These are phyloP conservation scores for Urosaurus nigricauda DNA, from an alignment of 2,797 vertebrate species.

Conservation along the genomic window DNA sequence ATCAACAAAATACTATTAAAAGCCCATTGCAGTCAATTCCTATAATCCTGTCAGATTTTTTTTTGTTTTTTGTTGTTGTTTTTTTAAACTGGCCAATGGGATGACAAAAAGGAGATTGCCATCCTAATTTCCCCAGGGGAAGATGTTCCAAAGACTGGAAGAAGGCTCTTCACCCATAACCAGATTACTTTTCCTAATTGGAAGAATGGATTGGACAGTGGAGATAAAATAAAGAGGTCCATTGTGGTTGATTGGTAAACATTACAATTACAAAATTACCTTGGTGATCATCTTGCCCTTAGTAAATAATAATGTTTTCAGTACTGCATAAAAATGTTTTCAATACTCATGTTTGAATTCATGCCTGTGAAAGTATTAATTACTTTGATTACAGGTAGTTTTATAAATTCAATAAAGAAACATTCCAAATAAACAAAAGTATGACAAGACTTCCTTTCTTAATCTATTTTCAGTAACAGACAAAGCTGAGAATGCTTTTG, in stretches of 20 bases:
- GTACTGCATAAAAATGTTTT: background rate
- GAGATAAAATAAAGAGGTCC: background rate
- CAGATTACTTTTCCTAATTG: background rate
- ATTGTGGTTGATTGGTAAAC: background rate
- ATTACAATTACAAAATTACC: background rate
- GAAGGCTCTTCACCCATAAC: background rate
- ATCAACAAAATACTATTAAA: background rate
- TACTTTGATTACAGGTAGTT: conserved; percentile 26
- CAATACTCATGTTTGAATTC: background rate
- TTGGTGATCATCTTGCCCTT: background rate
- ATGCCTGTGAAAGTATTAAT: background rate
- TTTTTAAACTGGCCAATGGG: too few species aligned
- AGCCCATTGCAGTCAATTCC: too few species aligned
- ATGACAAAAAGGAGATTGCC: too few species aligned
- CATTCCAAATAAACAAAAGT: background rate
- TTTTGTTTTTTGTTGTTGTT: too few species aligned
- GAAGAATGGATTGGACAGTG: background rate
- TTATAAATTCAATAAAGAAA: conserved; percentile 30
- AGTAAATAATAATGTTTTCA: too few species aligned
- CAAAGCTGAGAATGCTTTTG: conserved; percentile 38
- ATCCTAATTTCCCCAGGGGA: too few species aligned
- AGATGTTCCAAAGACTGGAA: too few species aligned
- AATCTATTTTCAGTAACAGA: conserved; percentile 45
- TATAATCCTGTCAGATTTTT: too few species aligned
- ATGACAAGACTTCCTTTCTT: conserved; percentile 1